These are phyloP conservation scores for Priocnemis perturbator DNA, from an alignment of 2,888 invertebrate genomes.

Conservation along the genomic window DNA sequence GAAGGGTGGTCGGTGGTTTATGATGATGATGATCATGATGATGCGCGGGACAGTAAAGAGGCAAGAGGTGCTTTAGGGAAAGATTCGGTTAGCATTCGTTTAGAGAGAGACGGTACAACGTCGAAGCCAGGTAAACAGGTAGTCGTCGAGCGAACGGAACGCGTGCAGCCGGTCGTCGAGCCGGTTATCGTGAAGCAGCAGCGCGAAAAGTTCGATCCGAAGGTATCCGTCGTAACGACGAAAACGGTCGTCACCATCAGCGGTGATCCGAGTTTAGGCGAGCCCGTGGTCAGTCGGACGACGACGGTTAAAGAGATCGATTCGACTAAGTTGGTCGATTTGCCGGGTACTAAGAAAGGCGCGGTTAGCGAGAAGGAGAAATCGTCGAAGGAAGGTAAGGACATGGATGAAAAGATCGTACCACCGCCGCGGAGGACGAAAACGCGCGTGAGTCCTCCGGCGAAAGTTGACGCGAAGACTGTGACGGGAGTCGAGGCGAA, in stretches of 20 bases:
- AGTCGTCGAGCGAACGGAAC: not conserved
- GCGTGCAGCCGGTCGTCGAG: slow-evolving; percentile 43
- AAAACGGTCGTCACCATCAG: slow-evolving; percentile 56
- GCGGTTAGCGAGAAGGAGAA: slow-evolving; percentile 75
- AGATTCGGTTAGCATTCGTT: slow-evolving; percentile 47
- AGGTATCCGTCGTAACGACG: slow-evolving; percentile 47
- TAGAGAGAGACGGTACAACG: slow-evolving; percentile 34
- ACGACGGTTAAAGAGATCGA: slow-evolving; percentile 56
- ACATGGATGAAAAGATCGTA: slow-evolving; percentile 77
- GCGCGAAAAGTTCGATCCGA: slow-evolving; percentile 52
- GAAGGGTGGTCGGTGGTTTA: slow-evolving; percentile 75
- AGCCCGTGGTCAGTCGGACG: slow-evolving; percentile 56
- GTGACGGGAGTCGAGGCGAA: not conserved
- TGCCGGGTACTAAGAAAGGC: slow-evolving; percentile 28
- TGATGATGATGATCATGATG: slow-evolving; percentile 72
- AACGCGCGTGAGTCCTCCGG: too few relatives aligned
- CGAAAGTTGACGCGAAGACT: slow-evolving; percentile 30
- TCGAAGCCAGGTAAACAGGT: slow-evolving; percentile 16
- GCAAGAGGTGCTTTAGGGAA: slow-evolving; percentile 68
- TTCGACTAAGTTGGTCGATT: slow-evolving; percentile 32
- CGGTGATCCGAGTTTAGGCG: slow-evolving; percentile 47
- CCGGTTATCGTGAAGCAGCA: slow-evolving; percentile 58
- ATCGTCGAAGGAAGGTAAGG: slow-evolving; percentile 78
- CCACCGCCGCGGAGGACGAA: too few relatives aligned
- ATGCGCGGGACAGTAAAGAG: slow-evolving; percentile 71